A percentile compares a stretch with the other conserved stretches of the same genome.
phyloP scores from a whole-genome alignment of 2,888 invertebrate genomes.

The Sphinx pinastri region DNA sequence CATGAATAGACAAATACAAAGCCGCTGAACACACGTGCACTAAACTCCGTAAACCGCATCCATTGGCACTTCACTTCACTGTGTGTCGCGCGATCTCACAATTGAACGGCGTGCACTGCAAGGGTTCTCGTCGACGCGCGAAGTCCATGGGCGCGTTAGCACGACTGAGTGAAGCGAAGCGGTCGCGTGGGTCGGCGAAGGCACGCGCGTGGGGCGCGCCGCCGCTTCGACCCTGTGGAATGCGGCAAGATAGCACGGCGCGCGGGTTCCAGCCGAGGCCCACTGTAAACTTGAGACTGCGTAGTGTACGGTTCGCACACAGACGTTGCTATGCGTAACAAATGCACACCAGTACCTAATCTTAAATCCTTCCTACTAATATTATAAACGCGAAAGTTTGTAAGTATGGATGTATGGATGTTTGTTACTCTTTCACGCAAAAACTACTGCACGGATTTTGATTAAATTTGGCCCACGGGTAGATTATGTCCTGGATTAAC shows the following conservation, averaged over 20 bases:
- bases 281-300: conserved; percentile 59
- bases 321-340: conserved; percentile 40
- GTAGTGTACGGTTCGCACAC: conserved; percentile 36
- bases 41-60: conserved; percentile 76
- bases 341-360: conserved; percentile 60
- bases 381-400: too few relatives aligned
- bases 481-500: too few relatives aligned
- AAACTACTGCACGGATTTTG: too few relatives aligned
- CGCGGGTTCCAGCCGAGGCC: conserved; percentile 50
- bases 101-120: conserved; percentile 43
- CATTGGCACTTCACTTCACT: conserved; percentile 81
- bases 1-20: conserved; percentile 81
- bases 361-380: too few relatives aligned
- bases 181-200: conserved; percentile 90
- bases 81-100: conserved; percentile 64
- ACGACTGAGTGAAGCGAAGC: conserved; percentile 71
- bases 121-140: conserved; percentile 59
- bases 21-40: conserved; percentile 63
- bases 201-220: conserved; percentile 83
- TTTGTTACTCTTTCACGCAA: too few relatives aligned
- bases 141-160: conserved; percentile 66
- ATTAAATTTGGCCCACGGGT: too few relatives aligned
- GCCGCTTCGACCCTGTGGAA: conserved; percentile 79
- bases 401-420: too few relatives aligned
- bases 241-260: conserved; percentile 63